phyloP scores from a whole-genome alignment of 35 echinoderm and acorn worm species.

The Nesometra sesokonis region DNA sequence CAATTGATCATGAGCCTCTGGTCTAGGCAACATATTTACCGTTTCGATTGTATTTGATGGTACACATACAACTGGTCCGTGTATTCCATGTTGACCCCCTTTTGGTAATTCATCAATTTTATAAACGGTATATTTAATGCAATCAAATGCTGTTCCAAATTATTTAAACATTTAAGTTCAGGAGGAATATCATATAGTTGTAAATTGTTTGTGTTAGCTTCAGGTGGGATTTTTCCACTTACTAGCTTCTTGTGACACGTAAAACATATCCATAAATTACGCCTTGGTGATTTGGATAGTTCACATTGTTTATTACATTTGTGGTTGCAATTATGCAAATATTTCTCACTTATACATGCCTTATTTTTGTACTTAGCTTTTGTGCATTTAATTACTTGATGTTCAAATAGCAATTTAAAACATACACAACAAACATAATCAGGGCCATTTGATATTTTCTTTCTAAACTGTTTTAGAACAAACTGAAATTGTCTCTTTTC shows the following conservation, averaged over 20 bases:
- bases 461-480: conserved; percentile 7
- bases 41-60: conserved; percentile 44
- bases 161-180: conserved; percentile 7
- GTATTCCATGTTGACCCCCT: conserved; percentile 29
- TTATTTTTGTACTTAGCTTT: conserved; percentile 17
- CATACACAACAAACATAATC: conserved; percentile 41
- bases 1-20: conserved; percentile 15
- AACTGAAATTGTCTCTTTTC: not conserved
- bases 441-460: conserved; percentile 28
- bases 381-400: conserved; percentile 25
- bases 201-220: conserved; percentile 22
- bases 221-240: not conserved
- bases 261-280: conserved; percentile 18
- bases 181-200: not conserved
- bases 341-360: conserved; percentile 18
- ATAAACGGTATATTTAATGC: conserved; percentile 35
- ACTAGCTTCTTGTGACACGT: conserved; percentile 25
- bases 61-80: conserved; percentile 60
- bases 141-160: conserved; percentile 2
- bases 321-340: conserved; percentile 16
- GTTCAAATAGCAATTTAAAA: conserved; percentile 19
- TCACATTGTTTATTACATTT: not conserved
- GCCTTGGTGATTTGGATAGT: conserved; percentile 2
- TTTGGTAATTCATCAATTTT: conserved; percentile 37
- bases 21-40: conserved; percentile 22